Conservation (phyloP, 2,797 vertebrate genomes). For the Buphagus erythrorhynchus region DNA sequence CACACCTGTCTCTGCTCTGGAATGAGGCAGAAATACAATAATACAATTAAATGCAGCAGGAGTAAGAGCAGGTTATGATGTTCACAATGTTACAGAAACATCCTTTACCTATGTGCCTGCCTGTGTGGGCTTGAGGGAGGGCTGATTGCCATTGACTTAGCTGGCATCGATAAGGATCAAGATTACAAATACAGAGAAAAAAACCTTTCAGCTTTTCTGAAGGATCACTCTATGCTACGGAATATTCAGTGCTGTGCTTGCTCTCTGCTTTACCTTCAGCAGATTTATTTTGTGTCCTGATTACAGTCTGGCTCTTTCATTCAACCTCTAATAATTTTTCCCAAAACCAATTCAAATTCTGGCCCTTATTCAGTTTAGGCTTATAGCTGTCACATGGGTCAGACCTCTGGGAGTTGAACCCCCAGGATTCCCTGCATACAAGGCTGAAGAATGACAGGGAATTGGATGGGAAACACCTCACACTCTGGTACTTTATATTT, state of each 20-base stretch:
- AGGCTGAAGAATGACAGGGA: not conserved
- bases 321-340: not conserved
- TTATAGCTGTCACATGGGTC: not conserved
- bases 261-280: not conserved
- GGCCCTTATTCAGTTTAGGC: not conserved
- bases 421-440: not conserved
- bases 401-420: not conserved
- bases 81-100: not conserved
- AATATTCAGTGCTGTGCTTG: not conserved
- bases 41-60: not conserved
- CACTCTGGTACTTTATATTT: not conserved
- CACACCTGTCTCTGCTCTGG: not conserved
- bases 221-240: not conserved
- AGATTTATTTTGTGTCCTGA: not conserved
- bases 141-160: not conserved
- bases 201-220: not conserved
- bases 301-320: not conserved
- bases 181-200: not conserved
- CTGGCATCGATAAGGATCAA: not conserved
- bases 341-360: not conserved
- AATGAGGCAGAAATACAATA: not conserved
- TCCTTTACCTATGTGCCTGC: not conserved
- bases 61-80: not conserved
- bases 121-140: not conserved
- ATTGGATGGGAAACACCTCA: slow-evolving; percentile 17